phyloP scores from a whole-genome alignment of 2,888 invertebrate genomes.

The Ormyrus pomaceus region DNA sequence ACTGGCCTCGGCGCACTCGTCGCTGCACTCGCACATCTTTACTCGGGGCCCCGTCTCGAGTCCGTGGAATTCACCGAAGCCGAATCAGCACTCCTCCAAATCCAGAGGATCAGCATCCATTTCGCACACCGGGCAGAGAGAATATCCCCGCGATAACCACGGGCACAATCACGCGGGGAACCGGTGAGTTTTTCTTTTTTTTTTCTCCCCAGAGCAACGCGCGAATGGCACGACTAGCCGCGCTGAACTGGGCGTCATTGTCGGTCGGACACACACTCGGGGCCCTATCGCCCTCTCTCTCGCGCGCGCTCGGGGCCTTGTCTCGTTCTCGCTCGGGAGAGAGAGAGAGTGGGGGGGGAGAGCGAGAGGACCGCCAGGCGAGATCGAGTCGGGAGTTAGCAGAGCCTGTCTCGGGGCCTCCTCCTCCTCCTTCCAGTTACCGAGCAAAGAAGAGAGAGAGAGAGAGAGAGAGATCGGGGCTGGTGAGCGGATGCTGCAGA shows the following conservation, averaged over 20 bases:
- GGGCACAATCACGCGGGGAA: no score
- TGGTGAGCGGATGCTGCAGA: slow-evolving; percentile 65
- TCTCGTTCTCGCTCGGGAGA: slow-evolving; percentile 27
- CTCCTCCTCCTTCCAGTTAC: slow-evolving; percentile 36
- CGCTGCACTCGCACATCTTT: slow-evolving; percentile 71
- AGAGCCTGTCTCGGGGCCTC: slow-evolving; percentile 38
- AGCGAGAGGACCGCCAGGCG: slow-evolving; percentile 29
- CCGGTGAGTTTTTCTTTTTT: background rate
- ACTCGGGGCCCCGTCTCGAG: no score
- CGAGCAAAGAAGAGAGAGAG: slow-evolving; percentile 49
- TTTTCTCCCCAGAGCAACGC: background rate
- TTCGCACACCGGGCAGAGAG: no score
- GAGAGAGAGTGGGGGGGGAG: background rate
- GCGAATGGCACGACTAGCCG: slow-evolving; percentile 64
- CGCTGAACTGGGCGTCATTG: slow-evolving; percentile 74
- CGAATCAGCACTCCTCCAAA: no score
- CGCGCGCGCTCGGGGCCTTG: background rate
- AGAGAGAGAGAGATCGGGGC: slow-evolving; percentile 14
- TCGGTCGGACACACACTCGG: slow-evolving; percentile 56
- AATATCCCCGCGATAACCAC: no score
- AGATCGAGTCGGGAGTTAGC: slow-evolving; percentile 34
- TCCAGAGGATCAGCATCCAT: no score
- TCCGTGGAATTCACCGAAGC: no score
- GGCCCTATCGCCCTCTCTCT: slow-evolving; percentile 1
- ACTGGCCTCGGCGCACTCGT: slow-evolving; percentile 64